Conservation (phyloP, 2,113 vertebrate genomes). For the Todiramphus saurophagus region DNA sequence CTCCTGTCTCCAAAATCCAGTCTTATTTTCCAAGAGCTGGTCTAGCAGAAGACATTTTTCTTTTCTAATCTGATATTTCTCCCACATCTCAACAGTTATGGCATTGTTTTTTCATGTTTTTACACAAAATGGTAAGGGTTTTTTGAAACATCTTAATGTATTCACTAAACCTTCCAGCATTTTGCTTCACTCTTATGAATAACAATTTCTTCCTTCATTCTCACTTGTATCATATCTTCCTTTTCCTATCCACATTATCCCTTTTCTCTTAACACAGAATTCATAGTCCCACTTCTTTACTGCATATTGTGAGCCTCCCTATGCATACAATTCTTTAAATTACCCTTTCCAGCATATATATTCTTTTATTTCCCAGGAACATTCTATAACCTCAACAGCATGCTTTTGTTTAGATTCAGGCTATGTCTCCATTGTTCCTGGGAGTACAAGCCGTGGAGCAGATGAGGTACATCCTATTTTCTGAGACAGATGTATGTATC, state of each 20-base stretch:
- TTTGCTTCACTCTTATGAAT: not conserved
- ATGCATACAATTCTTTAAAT: not conserved
- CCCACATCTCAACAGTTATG: not conserved
- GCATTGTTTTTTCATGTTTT: not conserved
- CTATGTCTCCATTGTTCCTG: not conserved
- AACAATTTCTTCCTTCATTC: not conserved
- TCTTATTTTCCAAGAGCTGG: not conserved
- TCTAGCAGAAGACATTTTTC: not conserved
- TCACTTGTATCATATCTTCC: not conserved
- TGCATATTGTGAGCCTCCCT: not conserved
- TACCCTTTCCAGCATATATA: not conserved
- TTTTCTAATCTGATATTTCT: not conserved
- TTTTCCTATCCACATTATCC: not conserved
- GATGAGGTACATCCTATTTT: not conserved
- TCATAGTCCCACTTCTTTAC: not conserved
- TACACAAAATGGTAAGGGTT: not conserved
- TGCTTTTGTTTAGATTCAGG: not conserved
- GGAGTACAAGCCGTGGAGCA: not conserved
- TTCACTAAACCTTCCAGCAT: not conserved
- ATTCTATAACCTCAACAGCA: not conserved
- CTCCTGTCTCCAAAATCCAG: not conserved
- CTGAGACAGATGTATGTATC: not conserved
- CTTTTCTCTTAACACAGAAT: not conserved
- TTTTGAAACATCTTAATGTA: not conserved
- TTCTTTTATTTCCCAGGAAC: not conserved